Evolutionary conservation across 1,140 invertebrate species (phyloP).

Genomic region (Diachasmimorpha longicaudata): DNA sequence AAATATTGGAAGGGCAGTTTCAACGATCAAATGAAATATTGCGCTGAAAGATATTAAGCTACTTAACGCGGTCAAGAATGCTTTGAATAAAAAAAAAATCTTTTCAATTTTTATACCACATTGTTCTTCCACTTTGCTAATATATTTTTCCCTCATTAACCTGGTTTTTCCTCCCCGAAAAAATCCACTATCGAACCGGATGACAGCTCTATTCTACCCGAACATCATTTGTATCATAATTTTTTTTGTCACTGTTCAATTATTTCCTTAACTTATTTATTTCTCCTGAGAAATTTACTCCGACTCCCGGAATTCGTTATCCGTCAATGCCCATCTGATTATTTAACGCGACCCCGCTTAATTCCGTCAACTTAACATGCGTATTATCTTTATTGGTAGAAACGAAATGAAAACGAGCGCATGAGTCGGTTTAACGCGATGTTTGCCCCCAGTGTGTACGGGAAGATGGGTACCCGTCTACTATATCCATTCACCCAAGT

Average conservation of each 20-base stretch:
- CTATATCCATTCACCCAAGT: background rate
- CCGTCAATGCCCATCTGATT: background rate
- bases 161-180: too few species aligned
- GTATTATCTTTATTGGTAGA: constrained; percentile 27
- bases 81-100: background rate
- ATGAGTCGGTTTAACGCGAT: constrained; percentile 17
- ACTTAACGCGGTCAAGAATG: too few species aligned
- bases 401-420: constrained; percentile 29
- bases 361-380: constrained; percentile 13
- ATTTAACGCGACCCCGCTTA: background rate
- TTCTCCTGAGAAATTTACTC: too few species aligned
- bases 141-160: too few species aligned
- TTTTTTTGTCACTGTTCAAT: too few species aligned
- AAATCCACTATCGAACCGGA: too few species aligned
- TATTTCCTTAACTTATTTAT: too few species aligned
- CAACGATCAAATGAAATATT: too few species aligned
- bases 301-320: background rate
- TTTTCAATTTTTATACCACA: background rate
- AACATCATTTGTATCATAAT: too few species aligned
- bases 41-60: too few species aligned
- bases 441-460: constrained; percentile 12
- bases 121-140: background rate
- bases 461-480: background rate
- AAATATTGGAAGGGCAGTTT: too few species aligned
- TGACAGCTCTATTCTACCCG: too few species aligned